Base-by-base conservation (phyloP, 1,140 invertebrate species). In the Drosophila nigrodunni region DNA sequence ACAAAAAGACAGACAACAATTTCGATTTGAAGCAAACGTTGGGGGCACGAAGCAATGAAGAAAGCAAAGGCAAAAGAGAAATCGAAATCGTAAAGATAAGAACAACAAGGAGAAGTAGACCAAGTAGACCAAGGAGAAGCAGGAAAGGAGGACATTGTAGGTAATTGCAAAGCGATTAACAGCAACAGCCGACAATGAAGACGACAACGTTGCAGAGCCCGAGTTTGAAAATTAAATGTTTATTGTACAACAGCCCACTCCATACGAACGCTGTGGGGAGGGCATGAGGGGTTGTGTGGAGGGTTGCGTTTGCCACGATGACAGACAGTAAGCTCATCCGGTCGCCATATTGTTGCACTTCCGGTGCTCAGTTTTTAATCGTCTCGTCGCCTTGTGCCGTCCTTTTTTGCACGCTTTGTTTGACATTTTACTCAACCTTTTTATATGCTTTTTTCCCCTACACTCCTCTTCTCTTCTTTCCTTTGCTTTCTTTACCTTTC, bases 311-410 rank as follows among this genome's bases (percentile, higher is more conserved):
- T 6, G 80, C 47, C 18, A 71, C 9, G 44, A 46, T 9, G 47
- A 50, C 77, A 62, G 85, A 85, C 85, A 85, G 80, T 89, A 89
- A 88, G 85, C 71, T 57, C 81, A 85, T 89, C 85, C 85, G 85
- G 74, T 89, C 54, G 81, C 86, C 80, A 89, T 89, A 90, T 89
- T 89, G 80, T 89, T 89, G 80, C 85, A 89, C 85, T 89, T 89
- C 85, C 85, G 85, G 85, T 81, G 75, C 77, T 80, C 80, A 80
- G 81, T 89, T 88, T 85, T 88, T 88, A 88, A 89, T 89, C 78
- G 80, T 83, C 79, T 70, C 79, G 72, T 79, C 68, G 72, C 55
- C 61, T 59, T 39, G 54, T 67, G 46, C 55, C 46, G 52, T 64
- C 47, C 58, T 11, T 57, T 67, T 77, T 68, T 69, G 52, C 15